Base-by-base conservation (phyloP, 2,888 invertebrate genomes). In the Orthonychiurus folsomi region DNA sequence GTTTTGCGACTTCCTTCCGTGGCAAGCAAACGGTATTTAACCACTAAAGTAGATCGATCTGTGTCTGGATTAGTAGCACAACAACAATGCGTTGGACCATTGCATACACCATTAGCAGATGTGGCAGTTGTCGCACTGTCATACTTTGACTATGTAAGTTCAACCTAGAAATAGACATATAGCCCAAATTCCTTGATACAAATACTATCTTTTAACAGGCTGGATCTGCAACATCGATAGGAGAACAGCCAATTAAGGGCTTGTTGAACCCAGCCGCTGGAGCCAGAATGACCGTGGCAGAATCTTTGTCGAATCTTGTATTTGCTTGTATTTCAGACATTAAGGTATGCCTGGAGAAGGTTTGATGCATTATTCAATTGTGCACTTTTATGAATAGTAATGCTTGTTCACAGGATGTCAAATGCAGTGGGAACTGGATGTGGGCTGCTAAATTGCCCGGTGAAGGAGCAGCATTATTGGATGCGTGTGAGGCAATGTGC, bases 401-500 rank as follows among this genome's bases (percentile, higher is more conserved):
- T 47, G n/a, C 25, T 25, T 48, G n/a, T 57, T 57, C 23, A 24
- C 80, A 87, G 78, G 97, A 99, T 78, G 87, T 97, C 1, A 99
- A 97, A 79, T 96, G 96, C 77, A 94, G 93, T 50, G 97, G 93
- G n/a, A 99, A 99, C 78, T 99, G 97, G 97, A 99, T 99, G 99
- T 99, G 97, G 97, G 88, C 94, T 0, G 97, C 96, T 15, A 97
- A 97, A 79, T 80, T 93, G 21, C 87, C 89, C 0, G 91, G 89
- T 0, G 96, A 95, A 77, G 97, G 96, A 1, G 91, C 90, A 1
- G 84, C 86, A 20, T 80, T 99, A 26, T 88, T 86, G 67, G 86
- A 86, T 66, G 93, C 97, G 0, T 96, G 96, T 75, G 79, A 80
- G 50, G 91, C 93, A 20, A 88, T 96, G 84, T 93, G 94, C 76